Percentiles rank a stretch among this genome's conserved stretches.
These are phyloP conservation scores for Trachelus stipa DNA, from an alignment of 2,888 invertebrate species.

Conservation along the genomic window DNA sequence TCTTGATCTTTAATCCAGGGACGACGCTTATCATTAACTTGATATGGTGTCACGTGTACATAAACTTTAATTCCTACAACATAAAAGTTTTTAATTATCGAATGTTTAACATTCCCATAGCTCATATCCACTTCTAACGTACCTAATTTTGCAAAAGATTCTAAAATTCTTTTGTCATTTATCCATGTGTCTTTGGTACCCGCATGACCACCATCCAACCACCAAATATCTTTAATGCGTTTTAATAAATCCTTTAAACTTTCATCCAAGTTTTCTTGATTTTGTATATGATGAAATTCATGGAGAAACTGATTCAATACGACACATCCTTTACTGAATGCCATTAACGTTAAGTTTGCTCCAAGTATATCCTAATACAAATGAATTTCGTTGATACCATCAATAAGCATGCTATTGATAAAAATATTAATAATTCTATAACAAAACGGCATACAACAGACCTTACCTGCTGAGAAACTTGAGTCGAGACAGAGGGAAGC, in stretches of 20 bases:
- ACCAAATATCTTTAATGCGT: constrained; percentile 82
- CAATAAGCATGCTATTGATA: background rate
- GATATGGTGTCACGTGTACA: constrained; percentile 92
- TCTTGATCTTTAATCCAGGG: constrained; percentile 91
- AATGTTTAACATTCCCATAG: background rate
- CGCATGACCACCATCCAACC: constrained; percentile 93
- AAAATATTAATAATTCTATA: constrained; percentile 10
- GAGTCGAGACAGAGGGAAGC: constrained; percentile 49
- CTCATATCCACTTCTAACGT: constrained; percentile 38
- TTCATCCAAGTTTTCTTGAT: constrained; percentile 74
- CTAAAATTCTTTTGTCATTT: constrained; percentile 79
- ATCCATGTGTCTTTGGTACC: constrained; percentile 91
- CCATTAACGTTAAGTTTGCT: constrained; percentile 75
- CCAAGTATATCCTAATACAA: constrained; percentile 68
- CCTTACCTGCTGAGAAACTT: constrained; percentile 4
- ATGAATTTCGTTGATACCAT: constrained; percentile 73
- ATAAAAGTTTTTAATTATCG: background rate
- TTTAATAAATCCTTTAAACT: constrained; percentile 75
- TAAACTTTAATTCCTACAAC: constrained; percentile 75
- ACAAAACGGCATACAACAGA: background rate
- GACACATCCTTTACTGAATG: constrained; percentile 94
- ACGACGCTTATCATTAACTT: constrained; percentile 81
- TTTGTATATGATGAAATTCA: constrained; percentile 83
- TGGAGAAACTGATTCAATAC: constrained; percentile 91
- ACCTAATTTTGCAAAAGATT: constrained; percentile 80